Evolutionary conservation across 2,888 invertebrate genomes (phyloP).

Genomic region (Schizaphis graminum): DNA sequence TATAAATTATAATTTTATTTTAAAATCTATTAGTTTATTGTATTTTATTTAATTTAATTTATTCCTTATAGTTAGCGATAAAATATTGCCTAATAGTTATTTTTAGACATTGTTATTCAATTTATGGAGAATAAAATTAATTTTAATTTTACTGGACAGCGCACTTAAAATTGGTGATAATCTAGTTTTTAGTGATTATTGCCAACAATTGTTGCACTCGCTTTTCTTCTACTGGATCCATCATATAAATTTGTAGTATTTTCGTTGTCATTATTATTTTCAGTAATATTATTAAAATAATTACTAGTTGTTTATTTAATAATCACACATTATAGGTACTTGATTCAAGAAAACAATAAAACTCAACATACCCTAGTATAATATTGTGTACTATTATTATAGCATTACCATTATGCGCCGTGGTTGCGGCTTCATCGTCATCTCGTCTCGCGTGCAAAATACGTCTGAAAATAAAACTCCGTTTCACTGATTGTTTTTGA

Average conservation of each 20-base stretch:
- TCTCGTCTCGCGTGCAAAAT: not conserved
- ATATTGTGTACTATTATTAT: not conserved
- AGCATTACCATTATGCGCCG: not conserved
- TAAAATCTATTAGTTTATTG: too few relatives aligned
- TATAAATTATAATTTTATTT: too few relatives aligned
- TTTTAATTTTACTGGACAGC: too few relatives aligned
- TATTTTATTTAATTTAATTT: too few relatives aligned
- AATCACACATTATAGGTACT: not conserved
- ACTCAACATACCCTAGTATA: not conserved
- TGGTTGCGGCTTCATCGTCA: not conserved
- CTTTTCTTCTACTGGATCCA: not conserved
- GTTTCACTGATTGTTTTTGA: slow-evolving; percentile 27
- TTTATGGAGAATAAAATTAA: too few relatives aligned
- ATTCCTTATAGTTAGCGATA: too few relatives aligned
- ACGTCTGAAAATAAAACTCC: not conserved
- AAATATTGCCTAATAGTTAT: too few relatives aligned
- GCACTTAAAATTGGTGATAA: too few relatives aligned
- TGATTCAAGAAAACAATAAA: not conserved
- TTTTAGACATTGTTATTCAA: too few relatives aligned
- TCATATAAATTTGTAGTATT: not conserved
- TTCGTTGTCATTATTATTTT: not conserved
- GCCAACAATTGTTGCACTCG: not conserved
- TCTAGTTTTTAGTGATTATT: not conserved
- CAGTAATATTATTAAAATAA: not conserved
- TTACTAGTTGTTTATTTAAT: not conserved